Base-by-base conservation (phyloP, 2,113 vertebrate species). In the Pogona vitticeps region DNA sequence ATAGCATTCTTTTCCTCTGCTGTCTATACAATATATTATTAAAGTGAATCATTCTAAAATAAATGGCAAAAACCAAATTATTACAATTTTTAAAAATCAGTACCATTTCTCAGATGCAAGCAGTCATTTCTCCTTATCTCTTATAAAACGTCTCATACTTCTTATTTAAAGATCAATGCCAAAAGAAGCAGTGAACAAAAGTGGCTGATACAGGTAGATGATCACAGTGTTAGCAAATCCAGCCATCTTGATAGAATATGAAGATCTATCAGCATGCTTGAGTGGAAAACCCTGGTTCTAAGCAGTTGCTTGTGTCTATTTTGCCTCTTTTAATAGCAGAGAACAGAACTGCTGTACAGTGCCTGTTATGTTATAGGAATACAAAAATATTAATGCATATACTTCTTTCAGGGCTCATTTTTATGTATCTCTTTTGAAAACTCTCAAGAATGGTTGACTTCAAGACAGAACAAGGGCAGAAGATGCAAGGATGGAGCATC, bases 41-140 rank as follows among this genome's bases (percentile, higher is more conserved):
- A 77, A 79, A 90, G 82, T 56, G 84, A 78, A 86, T 92, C 67
- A 0, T 76, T 94, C 91, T 93, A 89, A 90, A 77, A 94, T 76
- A 61, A 89, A 89, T 71, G 76, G 56, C 18, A 80, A 72, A 40
- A 86, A 90, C 80, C 0, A 3, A n/a, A 63, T 82, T 77, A 58
- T 87, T 94, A 88, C 90, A 40, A 21, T 89, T 92, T 83, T 88
- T 68, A 70, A 70, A 67, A 68, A 28, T 76, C 87, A 52, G 71
- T 6, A 40, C 73, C 92, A 90, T 89, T 91, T 90, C 90, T 83
- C 81, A 89, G 82, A 0, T 1, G 89, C 42, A 88, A 91, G 23
- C 6, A n/a, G 65, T 26, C 40, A 26, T 26, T 78, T 71, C 46
- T 79, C 42, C 40, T 70, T 76, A 52, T 20, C 33, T 33, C 73